Percentiles rank a stretch among this genome's conserved stretches.
These are phyloP conservation scores for Bujurquina vittata DNA, from an alignment of 2,113 vertebrate genomes.

Conservation along the genomic window DNA sequence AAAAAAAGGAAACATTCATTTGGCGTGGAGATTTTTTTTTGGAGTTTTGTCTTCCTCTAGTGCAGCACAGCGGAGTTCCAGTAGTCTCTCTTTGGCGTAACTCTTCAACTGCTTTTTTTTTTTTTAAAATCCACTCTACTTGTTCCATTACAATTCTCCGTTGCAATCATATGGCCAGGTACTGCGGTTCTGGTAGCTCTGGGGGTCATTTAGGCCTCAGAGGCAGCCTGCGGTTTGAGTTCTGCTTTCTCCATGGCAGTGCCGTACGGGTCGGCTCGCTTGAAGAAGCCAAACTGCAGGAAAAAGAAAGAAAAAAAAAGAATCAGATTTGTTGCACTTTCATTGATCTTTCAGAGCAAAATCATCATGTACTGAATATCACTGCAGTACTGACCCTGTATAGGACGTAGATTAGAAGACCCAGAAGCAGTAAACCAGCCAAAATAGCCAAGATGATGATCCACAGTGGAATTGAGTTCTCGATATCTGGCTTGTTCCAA, in stretches of 20 bases:
- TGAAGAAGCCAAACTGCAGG: constrained; percentile 92
- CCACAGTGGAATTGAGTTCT: constrained; percentile 87
- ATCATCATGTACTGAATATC: background rate
- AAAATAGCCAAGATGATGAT: constrained; percentile 92
- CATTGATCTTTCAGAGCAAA: background rate
- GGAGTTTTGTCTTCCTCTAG: constrained; percentile 71
- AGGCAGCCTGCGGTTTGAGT: constrained; percentile 92
- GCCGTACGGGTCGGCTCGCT: constrained; percentile 90
- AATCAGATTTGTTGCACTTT: background rate
- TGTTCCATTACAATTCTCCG: constrained; percentile 39
- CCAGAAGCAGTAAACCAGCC: constrained; percentile 89
- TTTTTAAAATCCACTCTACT: constrained; percentile 20
- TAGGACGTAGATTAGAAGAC: constrained; percentile 90
- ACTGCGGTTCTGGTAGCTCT: constrained; percentile 41
- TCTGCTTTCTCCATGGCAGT: constrained; percentile 96
- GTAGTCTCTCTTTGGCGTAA: constrained; percentile 74
- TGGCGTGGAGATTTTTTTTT: constrained; percentile 75
- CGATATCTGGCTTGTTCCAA: constrained; percentile 88
- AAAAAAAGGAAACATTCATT: constrained; percentile 80
- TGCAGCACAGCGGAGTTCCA: constrained; percentile 83
- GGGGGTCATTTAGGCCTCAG: constrained; percentile 84
- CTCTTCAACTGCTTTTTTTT: constrained; percentile 56
- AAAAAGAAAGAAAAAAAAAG: background rate
- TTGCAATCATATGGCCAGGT: constrained; percentile 72
- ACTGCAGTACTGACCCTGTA: constrained; percentile 85